A percentile compares a stretch with the other conserved stretches of the same genome.
phyloP scores from a whole-genome alignment of 2,113 vertebrate genomes.

The Zapornia atra region DNA sequence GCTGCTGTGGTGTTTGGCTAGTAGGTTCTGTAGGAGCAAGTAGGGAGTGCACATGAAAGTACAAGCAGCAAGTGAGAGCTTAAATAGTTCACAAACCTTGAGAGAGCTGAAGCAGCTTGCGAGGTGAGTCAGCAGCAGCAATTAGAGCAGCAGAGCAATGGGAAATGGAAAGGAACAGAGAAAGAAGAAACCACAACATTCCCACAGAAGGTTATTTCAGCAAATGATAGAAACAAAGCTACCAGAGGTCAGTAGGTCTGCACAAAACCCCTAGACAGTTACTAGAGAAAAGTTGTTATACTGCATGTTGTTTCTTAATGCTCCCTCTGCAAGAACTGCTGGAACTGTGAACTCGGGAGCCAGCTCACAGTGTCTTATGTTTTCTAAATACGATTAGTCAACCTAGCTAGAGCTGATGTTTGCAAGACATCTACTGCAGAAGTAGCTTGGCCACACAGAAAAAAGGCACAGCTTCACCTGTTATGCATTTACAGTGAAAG shows the following conservation, averaged over 20 bases:
- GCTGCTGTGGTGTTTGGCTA: background rate
- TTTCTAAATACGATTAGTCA: background rate
- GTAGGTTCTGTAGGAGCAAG: background rate
- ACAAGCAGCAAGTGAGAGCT: background rate
- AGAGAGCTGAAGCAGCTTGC: background rate
- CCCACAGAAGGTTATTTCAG: background rate
- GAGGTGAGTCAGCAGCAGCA: conserved; percentile 14
- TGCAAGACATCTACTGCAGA: background rate
- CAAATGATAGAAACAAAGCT: background rate
- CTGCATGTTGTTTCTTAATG: background rate
- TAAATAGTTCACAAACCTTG: background rate
- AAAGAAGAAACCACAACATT: background rate
- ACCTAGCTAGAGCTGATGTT: background rate
- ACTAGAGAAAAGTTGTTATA: background rate
- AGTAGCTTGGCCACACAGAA: background rate
- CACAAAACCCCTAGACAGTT: background rate
- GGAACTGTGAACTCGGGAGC: background rate
- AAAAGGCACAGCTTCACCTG: background rate
- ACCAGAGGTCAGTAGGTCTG: background rate
- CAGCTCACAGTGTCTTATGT: background rate
- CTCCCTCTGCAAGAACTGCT: background rate
- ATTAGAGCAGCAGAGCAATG: background rate
- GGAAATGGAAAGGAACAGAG: background rate
- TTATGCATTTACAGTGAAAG: background rate
- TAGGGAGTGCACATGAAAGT: background rate